Base-by-base conservation (phyloP, 2,888 invertebrate genomes). In the Halocaridina rubra region DNA sequence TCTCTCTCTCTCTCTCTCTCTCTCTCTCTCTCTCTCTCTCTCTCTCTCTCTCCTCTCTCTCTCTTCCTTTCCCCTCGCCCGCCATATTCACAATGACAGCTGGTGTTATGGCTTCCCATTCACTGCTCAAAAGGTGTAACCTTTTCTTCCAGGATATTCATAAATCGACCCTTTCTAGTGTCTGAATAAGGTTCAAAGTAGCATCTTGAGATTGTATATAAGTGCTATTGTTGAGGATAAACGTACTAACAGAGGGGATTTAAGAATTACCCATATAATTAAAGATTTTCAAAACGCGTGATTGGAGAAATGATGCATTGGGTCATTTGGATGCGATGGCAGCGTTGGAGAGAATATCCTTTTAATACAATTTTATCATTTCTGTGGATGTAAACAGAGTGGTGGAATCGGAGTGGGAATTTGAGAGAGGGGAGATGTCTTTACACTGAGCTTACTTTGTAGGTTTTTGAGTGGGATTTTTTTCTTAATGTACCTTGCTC, bases 251-350 rank as follows among this genome's bases (percentile, higher is more conserved):
- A 69, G 69, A 46, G 74, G 53, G 53, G 74, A 24, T 16, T 33
- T 30, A 53, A 69, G 79, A 39, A 46, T 79, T 79, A 71, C 79
- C 79, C 79, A 69, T 79, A 79, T 79, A 79, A 79, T 79, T 79
- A 79, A 79, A 79, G 79, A 79, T 69, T 53, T 69, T 53, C 22
- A 79, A 64, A 61, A 61, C 30, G 61, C 64, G 19, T 77, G 77
- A 77, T 77, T 59, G 64, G 33, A 19, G 30, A 61, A 77, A 77
- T 61, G 77, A 27, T 3, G 30, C 77, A 57, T 24, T 53, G 53
- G 53, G 53, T 19, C 53, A 53, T 53, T 53, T 53, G 19, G 53
- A 19, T 53, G 53, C 19, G 53, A 53, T 53, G 53, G 53, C 53
- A n/a, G 53, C 16, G 19, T 2, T 53, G 53, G 53, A 53, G 53